Evolutionary conservation across 35 echinoderm and acorn worm species (phyloP), one percentile per base, ranked within the genome.

Genomic region (Apostichopus parvimensis): DNA sequence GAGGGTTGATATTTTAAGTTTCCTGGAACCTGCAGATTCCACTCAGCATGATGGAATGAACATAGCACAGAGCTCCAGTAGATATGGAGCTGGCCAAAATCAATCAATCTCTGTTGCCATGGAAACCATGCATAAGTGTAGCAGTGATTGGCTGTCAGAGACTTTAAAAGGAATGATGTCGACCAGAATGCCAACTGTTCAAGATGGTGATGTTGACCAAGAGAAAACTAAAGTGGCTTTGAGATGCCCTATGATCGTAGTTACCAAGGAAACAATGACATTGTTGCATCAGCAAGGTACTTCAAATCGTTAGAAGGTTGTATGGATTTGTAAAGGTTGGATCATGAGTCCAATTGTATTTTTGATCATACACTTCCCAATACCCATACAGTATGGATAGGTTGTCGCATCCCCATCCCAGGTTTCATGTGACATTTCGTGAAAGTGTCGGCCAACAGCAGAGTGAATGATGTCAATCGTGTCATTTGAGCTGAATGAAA

Each of bases 1-100:
- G 86, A 88, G 86, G 15, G 57, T 88, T 20, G 86, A 88, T 64
- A 72, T 88, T 22, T 8, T 52, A 15, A 20, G 52, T 64, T 66
- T 88, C 28, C 45, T 88, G 57, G 45, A 64, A 54, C 86, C 86
- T 14, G 18, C 7, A 24, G 8, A 10, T 13, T 5, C 21, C 26
- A 62, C 25, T 88, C 26, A 54, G 24, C 61, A 88, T 28, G 57
- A 23, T 72, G 57, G 86, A 66, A 34, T 26, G 10, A 54, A 72
- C 8, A 0, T 87, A 24, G 53, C 34, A 87, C 8, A 61, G 6
- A 78, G 77, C 20, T 78, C 34, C 8, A 18, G 21, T 75, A 75
- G 7, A 6, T 75, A n/a, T 75, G 71, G 71, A 6, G n/a, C 26
- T n/a, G n/a, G 11, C 4, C 86, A 73, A 24, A 82, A 57, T 75